Evolutionary conservation across 2,888 invertebrate genomes (phyloP), one percentile per base, ranked within the genome.

Genomic region (Bibio marci): DNA sequence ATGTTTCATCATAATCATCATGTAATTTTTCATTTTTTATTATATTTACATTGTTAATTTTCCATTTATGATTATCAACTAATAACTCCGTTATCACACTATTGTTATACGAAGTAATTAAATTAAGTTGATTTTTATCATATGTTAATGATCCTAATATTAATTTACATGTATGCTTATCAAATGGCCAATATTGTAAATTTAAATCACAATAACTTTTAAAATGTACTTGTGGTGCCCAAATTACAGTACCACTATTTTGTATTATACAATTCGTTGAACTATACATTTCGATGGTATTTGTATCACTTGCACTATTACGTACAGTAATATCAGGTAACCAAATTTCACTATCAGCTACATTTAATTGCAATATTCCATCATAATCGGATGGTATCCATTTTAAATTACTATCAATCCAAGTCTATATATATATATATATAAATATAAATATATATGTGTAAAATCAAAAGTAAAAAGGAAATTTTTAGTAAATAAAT

Each of bases 61-160:
- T 47, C 62, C 62, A 62, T 41, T 61, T 58, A 15, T 51, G 54
- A 8, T 58, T 60, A 41, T 56, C 53, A 5, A 57, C 45, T 26
- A 54, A 38, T 3, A 50, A 45, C 5, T 51, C 50, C 15, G 32
- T 32, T 3, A 49, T 46, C 4, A 50, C 50, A 18, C 49, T 50
- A 22, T 22, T 22, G 22, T 8, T 22, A 8, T 4, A 22, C 22
- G 22, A 22, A 30, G 39, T 44, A 38, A 48, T 51, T 12, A 71
- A 47, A 44, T 71, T 65, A 8, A 79, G 60, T 47, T 76, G 69
- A 18, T 73, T 67, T 1, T 69, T 67, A 39, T 66, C 65, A 51
- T 76, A 71, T 1, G 74, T 71, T 72, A 83, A 77, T 1, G 85
- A 82, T 2, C 80, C 82, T 43, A 87, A 70, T 50, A 69, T 70